Evolutionary conservation across 2,113 vertebrate species (phyloP).

Genomic region (Edolisoma coerulescens): DNA sequence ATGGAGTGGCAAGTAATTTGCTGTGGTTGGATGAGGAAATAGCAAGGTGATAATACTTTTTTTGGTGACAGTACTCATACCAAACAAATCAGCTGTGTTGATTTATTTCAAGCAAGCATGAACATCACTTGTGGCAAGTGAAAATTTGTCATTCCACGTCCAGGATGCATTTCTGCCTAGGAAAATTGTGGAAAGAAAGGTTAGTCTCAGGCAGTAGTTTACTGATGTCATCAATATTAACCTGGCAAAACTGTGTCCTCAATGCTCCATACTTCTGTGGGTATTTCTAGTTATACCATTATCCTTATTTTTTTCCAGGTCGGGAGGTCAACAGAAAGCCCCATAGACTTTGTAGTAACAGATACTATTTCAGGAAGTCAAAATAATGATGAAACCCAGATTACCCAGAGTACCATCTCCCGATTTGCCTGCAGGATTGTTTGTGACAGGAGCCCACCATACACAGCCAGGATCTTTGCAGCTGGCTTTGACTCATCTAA

Average conservation of each 20-base stretch:
- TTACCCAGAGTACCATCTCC: conserved; percentile 98
- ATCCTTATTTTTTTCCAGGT: conserved; percentile 73
- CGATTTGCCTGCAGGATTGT: conserved; percentile 96
- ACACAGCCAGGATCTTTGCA: conserved; percentile 92
- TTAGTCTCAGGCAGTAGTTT: background rate
- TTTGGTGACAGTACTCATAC: background rate
- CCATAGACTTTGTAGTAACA: conserved; percentile 98
- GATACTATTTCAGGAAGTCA: conserved; percentile 92
- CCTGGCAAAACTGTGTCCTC: background rate
- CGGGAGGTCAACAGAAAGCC: conserved; percentile 95
- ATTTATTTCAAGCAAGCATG: background rate
- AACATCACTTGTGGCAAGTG: background rate
- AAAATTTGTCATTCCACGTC: background rate
- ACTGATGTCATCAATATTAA: background rate
- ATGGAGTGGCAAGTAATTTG: background rate
- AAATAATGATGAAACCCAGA: conserved; percentile 87
- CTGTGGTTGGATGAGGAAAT: background rate
- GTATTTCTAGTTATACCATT: background rate
- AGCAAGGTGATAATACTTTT: background rate
- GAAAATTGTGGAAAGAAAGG: background rate
- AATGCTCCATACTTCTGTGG: background rate
- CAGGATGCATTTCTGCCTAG: background rate
- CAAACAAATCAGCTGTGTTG: background rate
- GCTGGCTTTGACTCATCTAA: conserved; percentile 98
- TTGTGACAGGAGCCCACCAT: conserved; percentile 89